phyloP scores from a whole-genome alignment of 2,888 invertebrate species.

The Meta bourneti region DNA sequence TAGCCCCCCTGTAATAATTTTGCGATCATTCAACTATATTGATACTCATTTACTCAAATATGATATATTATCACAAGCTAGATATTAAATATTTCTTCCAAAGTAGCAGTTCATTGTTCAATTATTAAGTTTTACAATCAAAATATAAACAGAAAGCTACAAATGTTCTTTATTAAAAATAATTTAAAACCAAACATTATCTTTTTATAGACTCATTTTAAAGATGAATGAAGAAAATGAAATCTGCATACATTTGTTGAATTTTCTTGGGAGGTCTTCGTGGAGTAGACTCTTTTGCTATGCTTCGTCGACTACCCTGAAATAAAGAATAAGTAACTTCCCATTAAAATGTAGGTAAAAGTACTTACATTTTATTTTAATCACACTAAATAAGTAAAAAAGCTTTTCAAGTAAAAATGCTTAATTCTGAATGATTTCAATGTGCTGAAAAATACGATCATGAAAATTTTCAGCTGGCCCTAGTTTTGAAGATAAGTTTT shows the following conservation, averaged over 20 bases:
- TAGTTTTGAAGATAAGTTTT: too few relatives aligned
- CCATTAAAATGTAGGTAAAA: not conserved
- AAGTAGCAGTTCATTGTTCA: too few relatives aligned
- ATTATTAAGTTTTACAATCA: too few relatives aligned
- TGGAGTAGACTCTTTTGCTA: conserved; percentile 88
- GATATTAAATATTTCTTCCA: too few relatives aligned
- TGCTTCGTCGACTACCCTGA: conserved; percentile 68
- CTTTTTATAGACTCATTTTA: not conserved
- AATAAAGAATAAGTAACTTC: not conserved
- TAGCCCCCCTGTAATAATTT: too few relatives aligned
- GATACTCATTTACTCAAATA: too few relatives aligned
- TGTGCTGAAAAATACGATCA: not conserved
- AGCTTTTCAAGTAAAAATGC: not conserved
- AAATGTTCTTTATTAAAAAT: not conserved
- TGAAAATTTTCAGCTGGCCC: not conserved
- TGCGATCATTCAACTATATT: too few relatives aligned
- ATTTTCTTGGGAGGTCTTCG: conserved; percentile 90
- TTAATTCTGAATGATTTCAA: too few relatives aligned
- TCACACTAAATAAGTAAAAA: not conserved
- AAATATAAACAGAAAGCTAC: too few relatives aligned
- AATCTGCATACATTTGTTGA: conserved; percentile 87
- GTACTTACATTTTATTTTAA: not conserved
- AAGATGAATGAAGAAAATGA: not conserved
- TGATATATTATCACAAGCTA: too few relatives aligned
- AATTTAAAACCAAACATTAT: not conserved